Conservation (phyloP, 2,797 vertebrate species). For the Podargus strigoides region DNA sequence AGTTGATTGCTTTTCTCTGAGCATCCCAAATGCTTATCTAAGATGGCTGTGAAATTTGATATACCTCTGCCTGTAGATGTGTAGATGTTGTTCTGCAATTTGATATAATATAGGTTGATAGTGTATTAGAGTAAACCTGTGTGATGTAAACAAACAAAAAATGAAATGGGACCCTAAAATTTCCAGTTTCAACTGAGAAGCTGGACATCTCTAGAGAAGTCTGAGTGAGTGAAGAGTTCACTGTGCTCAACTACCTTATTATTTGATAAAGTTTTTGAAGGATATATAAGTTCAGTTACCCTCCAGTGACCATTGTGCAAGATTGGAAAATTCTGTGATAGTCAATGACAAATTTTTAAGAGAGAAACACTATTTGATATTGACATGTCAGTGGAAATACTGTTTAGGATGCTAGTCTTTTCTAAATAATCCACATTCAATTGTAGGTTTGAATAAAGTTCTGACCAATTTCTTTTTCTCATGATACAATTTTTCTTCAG, state of each 20-base stretch:
- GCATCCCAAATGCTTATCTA: not conserved
- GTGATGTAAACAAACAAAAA: not conserved
- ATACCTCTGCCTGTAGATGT: not conserved
- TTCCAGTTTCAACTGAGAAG: not conserved
- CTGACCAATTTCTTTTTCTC: not conserved
- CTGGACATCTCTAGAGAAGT: not conserved
- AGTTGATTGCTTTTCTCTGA: not conserved
- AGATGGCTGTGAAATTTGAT: not conserved
- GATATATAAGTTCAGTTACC: not conserved
- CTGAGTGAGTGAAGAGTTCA: not conserved
- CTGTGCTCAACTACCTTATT: not conserved
- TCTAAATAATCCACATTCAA: not conserved
- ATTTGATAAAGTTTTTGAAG: not conserved
- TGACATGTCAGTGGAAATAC: not conserved
- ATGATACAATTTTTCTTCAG: conserved; percentile 71
- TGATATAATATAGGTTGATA: not conserved
- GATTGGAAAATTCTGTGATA: not conserved
- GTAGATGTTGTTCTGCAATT: not conserved
- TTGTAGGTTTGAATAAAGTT: not conserved
- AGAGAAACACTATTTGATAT: not conserved
- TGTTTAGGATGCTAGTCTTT: not conserved
- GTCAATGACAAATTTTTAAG: not conserved
- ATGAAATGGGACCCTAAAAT: not conserved
- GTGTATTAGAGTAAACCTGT: not conserved
- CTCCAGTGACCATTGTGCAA: not conserved